Percentiles rank a stretch among this genome's conserved stretches.
These are phyloP conservation scores for Microchirus variegatus DNA, from an alignment of 2,797 vertebrate species.

Conservation along the genomic window DNA sequence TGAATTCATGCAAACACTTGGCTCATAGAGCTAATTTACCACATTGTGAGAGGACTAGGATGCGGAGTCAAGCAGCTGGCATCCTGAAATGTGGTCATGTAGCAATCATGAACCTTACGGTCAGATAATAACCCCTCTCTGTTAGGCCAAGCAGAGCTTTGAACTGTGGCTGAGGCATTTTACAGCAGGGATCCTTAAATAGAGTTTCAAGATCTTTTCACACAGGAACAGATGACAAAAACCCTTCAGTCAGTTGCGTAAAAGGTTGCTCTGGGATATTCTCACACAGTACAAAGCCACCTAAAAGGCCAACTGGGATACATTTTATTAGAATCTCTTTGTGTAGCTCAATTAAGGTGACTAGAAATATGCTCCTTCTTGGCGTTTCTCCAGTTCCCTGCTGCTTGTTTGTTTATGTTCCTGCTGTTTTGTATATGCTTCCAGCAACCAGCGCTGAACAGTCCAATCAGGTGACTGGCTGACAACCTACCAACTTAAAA, in stretches of 20 bases:
- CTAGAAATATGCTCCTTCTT: constrained; percentile 7
- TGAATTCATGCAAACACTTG: constrained; percentile 18
- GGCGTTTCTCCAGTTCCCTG: constrained; percentile 4
- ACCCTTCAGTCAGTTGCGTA: constrained; percentile 3
- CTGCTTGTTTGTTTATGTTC: constrained; percentile 22
- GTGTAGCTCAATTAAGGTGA: constrained; percentile 38
- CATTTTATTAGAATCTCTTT: constrained; percentile 21
- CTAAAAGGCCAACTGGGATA: constrained; percentile 45
- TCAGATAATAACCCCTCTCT: constrained; percentile 35
- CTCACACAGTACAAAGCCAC: constrained; percentile 36
- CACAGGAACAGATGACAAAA: constrained; percentile 25
- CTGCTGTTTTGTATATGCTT: constrained; percentile 4
- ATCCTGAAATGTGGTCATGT: constrained; percentile 46
- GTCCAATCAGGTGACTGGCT: neutral
- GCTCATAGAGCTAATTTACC: constrained; percentile 23
- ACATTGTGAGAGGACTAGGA: constrained; percentile 9
- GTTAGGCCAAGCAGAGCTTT: constrained; percentile 27
- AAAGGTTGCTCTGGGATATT: constrained; percentile 47
- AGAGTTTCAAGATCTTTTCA: constrained; percentile 41
- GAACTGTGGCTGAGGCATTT: constrained; percentile 31
- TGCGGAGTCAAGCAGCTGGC: constrained; percentile 13
- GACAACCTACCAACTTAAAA: constrained; percentile 18
- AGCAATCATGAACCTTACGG: constrained; percentile 36
- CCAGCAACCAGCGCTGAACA: constrained; percentile 15
- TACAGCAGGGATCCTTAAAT: constrained; percentile 48